Percentiles rank a stretch among this genome's conserved stretches.
Evolutionary conservation across 2,113 vertebrate species (phyloP).

Genomic region (Grus americana): DNA sequence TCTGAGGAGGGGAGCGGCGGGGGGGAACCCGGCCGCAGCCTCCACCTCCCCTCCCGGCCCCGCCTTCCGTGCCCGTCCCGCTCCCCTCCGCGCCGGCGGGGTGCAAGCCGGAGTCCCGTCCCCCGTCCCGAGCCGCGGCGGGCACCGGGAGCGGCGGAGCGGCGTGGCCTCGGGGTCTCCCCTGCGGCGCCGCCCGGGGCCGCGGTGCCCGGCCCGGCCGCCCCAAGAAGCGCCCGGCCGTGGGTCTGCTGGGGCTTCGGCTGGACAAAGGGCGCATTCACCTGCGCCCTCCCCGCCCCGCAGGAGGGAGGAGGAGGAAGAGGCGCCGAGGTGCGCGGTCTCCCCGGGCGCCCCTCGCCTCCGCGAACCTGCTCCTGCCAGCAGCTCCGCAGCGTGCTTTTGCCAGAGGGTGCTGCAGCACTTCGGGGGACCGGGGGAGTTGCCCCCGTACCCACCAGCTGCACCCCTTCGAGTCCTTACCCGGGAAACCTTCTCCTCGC

Average conservation of each 20-base stretch:
- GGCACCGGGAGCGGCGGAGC: background rate
- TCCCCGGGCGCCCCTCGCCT: background rate
- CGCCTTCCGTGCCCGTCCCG: slow-evolving; percentile 9
- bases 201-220: background rate
- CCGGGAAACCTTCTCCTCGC: background rate
- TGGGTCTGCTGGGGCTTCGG: background rate
- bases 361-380: rapidly evolving
- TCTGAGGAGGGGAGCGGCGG: background rate
- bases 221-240: background rate
- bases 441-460: background rate
- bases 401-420: background rate
- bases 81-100: background rate
- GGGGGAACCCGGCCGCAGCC: background rate
- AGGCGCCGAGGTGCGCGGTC: background rate
- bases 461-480: rapidly evolving
- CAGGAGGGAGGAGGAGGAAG: background rate
- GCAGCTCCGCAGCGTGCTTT: background rate
- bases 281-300: background rate
- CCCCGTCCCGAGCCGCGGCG: background rate
- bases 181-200: background rate
- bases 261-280: slow-evolving; percentile 27
- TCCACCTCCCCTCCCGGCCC: background rate
- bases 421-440: no score
- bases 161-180: background rate
- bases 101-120: background rate